These are phyloP conservation scores for Lobophora halterata DNA, from an alignment of 2,888 invertebrate species.

Conservation along the genomic window DNA sequence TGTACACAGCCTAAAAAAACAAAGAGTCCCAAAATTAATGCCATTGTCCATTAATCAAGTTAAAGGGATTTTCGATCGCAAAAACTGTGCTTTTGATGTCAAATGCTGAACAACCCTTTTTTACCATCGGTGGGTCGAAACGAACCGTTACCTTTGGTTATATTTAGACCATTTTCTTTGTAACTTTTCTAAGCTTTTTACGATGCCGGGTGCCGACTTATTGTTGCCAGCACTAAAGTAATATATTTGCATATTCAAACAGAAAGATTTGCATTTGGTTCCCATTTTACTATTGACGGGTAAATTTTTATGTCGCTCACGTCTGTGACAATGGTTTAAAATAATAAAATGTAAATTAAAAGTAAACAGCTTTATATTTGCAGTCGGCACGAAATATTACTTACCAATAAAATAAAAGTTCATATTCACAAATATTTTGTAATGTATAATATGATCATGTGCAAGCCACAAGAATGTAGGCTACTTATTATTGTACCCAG, in stretches of 20 bases:
- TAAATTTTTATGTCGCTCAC: conserved; percentile 52
- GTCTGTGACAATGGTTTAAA: conserved; percentile 55
- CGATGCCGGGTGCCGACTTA: conserved; percentile 52
- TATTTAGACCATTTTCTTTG: conserved; percentile 67
- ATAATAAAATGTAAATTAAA: conserved; percentile 65
- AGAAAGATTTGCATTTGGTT: conserved; percentile 67
- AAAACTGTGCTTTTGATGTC: conserved; percentile 54
- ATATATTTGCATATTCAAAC: conserved; percentile 73
- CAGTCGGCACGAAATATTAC: too few species aligned
- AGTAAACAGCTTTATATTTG: conserved; percentile 48
- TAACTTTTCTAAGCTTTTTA: conserved; percentile 68
- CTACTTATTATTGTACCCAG: too few species aligned
- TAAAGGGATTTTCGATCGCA: conserved; percentile 64
- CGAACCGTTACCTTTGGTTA: conserved; percentile 59
- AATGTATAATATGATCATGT: too few species aligned
- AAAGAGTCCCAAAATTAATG: conserved; percentile 55
- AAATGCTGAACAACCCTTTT: conserved; percentile 58
- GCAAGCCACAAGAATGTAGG: too few species aligned
- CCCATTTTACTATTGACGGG: conserved; percentile 50
- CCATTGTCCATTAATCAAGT: conserved; percentile 72
- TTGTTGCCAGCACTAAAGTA: conserved; percentile 50
- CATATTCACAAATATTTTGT: too few species aligned
- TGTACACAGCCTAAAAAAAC: conserved; percentile 48
- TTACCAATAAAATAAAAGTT: too few species aligned
- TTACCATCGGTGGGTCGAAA: conserved; percentile 41